phyloP scores from a whole-genome alignment of 1,140 invertebrate species.

The Drosophila gunungcola region DNA sequence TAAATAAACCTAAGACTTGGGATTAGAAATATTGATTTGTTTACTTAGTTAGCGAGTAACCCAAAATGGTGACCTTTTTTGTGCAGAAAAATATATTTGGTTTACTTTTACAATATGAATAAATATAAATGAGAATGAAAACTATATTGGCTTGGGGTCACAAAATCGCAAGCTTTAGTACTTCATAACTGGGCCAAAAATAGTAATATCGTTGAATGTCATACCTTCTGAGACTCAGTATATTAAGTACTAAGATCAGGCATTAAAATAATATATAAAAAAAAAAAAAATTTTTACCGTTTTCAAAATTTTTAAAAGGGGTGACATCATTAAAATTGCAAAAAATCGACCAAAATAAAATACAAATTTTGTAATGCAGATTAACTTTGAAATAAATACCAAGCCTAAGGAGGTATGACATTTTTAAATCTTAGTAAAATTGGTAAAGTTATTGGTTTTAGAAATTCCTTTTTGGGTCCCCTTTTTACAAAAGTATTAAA shows the following conservation, averaged over 20 bases:
- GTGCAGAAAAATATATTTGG: not conserved
- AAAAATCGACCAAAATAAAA: not conserved
- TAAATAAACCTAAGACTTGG: not conserved
- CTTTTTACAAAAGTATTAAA: no score
- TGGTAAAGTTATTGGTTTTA: not conserved
- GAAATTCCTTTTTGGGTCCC: not conserved
- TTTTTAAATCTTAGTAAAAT: not conserved
- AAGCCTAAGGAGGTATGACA: not conserved
- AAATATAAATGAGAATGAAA: not conserved
- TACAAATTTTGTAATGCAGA: not conserved
- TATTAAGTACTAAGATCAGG: not conserved
- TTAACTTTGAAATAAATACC: not conserved
- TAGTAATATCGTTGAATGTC: no score
- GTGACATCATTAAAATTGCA: not conserved
- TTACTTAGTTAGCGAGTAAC: not conserved
- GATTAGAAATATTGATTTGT: constrained; percentile 32
- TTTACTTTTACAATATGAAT: no score
- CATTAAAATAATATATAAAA: not conserved
- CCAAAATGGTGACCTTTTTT: constrained; percentile 1
- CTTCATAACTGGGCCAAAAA: not conserved
- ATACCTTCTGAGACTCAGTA: not conserved
- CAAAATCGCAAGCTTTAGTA: not conserved
- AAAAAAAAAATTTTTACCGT: not conserved
- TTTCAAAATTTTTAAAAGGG: not conserved
- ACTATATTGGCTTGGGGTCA: not conserved